phyloP scores from a whole-genome alignment of 2,888 invertebrate genomes.

The Macaria liturata region DNA sequence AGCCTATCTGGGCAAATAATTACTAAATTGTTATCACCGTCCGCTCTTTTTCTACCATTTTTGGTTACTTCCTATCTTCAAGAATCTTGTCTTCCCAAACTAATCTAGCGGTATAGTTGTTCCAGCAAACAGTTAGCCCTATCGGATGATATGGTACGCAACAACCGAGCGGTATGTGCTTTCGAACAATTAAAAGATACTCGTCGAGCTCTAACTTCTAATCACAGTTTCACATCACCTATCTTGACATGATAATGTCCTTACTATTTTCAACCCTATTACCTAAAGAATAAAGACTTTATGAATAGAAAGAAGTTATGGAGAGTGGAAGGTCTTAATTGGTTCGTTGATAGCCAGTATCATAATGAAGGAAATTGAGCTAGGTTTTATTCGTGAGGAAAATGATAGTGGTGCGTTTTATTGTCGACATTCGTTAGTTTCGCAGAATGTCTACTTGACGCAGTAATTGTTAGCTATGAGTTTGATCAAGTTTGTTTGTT shows the following conservation, averaged over 20 bases:
- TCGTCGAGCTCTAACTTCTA: conserved; percentile 56
- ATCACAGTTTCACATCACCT: conserved; percentile 50
- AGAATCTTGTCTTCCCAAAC: conserved; percentile 22
- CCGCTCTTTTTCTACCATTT: conserved; percentile 2
- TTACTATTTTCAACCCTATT: conserved; percentile 30
- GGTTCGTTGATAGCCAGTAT: conserved; percentile 27
- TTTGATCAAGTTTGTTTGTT: not conserved
- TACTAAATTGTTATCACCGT: not conserved
- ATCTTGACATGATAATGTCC: conserved; percentile 21
- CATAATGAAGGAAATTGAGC: conserved; percentile 20
- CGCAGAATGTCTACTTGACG: not conserved
- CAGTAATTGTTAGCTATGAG: not conserved
- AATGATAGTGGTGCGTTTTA: conserved; percentile 15
- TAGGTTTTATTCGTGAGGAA: conserved; percentile 23
- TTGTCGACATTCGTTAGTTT: conserved; percentile 14
- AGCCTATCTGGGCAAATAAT: no score
- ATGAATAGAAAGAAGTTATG: conserved; percentile 1
- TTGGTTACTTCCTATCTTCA: conserved; percentile 3
- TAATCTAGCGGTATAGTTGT: conserved; percentile 1
- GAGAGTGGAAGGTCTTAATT: conserved; percentile 22
- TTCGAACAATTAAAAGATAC: conserved; percentile 72
- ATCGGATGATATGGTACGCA: conserved; percentile 27
- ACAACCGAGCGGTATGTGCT: conserved; percentile 54
- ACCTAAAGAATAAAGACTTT: conserved; percentile 24
- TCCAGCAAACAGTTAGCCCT: conserved; percentile 28